phyloP scores from a whole-genome alignment of 2,888 invertebrate genomes.

The Xanthia icteritia region DNA sequence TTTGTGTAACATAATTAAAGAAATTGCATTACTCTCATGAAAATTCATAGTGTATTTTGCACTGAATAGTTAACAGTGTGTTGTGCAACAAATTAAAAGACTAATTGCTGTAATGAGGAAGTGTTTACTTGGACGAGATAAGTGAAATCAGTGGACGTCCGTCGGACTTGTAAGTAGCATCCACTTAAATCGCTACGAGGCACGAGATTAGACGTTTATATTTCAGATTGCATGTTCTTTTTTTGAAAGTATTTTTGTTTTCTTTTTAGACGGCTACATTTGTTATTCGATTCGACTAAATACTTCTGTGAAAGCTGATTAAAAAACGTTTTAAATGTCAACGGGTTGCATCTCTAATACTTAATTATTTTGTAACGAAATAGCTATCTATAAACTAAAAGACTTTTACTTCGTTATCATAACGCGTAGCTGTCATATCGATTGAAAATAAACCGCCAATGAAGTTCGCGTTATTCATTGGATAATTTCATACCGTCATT shows the following conservation, averaged over 20 bases:
- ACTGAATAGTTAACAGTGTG: constrained; percentile 24
- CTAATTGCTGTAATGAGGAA: constrained; percentile 57
- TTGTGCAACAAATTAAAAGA: constrained; percentile 49
- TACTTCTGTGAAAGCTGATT: constrained; percentile 30
- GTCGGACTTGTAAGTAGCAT: constrained; percentile 24
- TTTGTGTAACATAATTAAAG: constrained; percentile 46
- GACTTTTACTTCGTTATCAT: constrained; percentile 9
- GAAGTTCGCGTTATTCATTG: constrained; percentile 11
- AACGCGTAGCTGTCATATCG: background rate
- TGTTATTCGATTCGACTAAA: constrained; percentile 22
- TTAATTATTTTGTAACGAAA: background rate
- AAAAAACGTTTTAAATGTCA: constrained; percentile 22
- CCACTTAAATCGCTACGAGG: constrained; percentile 31
- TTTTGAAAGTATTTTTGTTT: constrained; percentile 39
- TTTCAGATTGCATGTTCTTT: constrained; percentile 42
- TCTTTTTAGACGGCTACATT: constrained; percentile 18
- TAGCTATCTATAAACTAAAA: background rate
- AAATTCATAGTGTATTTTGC: constrained; percentile 48
- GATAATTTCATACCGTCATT: constrained; percentile 15
- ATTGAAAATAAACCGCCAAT: constrained; percentile 11
- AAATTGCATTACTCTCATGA: constrained; percentile 54
- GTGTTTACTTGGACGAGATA: constrained; percentile 49
- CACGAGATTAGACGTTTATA: constrained; percentile 35
- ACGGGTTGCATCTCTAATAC: constrained; percentile 19
- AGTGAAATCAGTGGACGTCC: constrained; percentile 55